Percentiles rank a stretch among this genome's conserved stretches.
phyloP scores from a whole-genome alignment of 2,113 vertebrate species.

The Mastomys natalensis region DNA sequence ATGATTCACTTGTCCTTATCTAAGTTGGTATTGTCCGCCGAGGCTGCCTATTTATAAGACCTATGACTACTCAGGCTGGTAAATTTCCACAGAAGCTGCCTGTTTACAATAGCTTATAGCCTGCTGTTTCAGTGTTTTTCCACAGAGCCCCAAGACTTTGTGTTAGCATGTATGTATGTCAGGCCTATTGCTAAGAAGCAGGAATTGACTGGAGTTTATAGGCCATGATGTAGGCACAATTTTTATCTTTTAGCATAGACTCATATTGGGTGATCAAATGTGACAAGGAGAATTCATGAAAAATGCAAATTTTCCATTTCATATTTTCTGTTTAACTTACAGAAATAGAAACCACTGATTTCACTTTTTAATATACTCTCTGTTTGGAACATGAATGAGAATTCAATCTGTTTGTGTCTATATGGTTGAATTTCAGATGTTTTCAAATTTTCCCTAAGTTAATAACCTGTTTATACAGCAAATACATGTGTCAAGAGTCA shows the following conservation, averaged over 20 bases:
- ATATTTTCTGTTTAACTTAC: conserved; percentile 13
- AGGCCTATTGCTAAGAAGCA: too few relatives aligned
- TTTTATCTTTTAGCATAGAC: not conserved
- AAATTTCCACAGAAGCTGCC: too few relatives aligned
- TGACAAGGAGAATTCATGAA: not conserved
- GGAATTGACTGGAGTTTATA: not conserved
- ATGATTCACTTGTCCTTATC: too few relatives aligned
- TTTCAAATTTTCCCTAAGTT: not conserved
- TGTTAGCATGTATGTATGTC: too few relatives aligned
- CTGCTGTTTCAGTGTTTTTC: too few relatives aligned
- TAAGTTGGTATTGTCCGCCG: too few relatives aligned
- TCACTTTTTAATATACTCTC: not conserved
- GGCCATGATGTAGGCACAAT: not conserved
- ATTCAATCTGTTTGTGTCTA: not conserved
- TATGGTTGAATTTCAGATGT: not conserved
- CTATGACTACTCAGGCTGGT: too few relatives aligned
- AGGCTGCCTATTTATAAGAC: too few relatives aligned
- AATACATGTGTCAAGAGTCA: not conserved
- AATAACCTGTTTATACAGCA: not conserved
- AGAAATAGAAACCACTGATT: not conserved
- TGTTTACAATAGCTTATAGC: too few relatives aligned
- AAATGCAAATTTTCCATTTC: not conserved
- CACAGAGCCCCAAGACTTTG: too few relatives aligned
- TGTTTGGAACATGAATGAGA: not conserved
- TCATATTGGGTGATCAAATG: not conserved